These are phyloP conservation scores for Dysdera silvatica DNA, from an alignment of 1,140 invertebrate genomes.

Conservation along the genomic window DNA sequence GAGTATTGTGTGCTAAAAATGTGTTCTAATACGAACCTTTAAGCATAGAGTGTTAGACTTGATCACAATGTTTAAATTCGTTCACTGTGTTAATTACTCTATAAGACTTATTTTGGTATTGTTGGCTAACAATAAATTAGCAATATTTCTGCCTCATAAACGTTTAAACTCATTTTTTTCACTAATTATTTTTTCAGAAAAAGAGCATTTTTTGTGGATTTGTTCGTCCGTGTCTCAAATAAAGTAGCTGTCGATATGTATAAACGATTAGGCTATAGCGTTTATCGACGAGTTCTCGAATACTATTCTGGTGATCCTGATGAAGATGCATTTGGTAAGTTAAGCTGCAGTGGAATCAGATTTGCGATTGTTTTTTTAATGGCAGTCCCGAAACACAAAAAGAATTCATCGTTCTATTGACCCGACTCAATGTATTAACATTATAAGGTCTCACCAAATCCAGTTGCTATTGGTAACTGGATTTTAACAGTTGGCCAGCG, in stretches of 20 bases:
- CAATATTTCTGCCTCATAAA: no score
- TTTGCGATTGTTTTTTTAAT: conserved; percentile 8
- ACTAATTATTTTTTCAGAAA: conserved; percentile 61
- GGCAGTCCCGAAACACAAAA: conserved; percentile 7
- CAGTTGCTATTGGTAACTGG: no score
- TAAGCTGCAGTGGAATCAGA: conserved; percentile 19
- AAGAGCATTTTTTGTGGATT: conserved; percentile 93
- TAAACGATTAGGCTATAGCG: conserved; percentile 88
- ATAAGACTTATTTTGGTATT: no score
- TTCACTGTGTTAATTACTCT: no score
- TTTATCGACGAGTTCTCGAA: conserved; percentile 90
- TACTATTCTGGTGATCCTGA: conserved; percentile 96
- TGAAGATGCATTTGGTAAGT: conserved; percentile 94
- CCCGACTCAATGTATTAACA: conserved; percentile 11
- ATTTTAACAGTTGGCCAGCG: no score
- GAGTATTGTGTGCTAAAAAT: no score
- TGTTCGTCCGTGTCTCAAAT: conserved; percentile 97
- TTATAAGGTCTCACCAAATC: not conserved
- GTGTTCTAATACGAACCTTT: no score
- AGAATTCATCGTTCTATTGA: conserved; percentile 14
- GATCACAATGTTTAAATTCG: no score
- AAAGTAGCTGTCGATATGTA: conserved; percentile 98
- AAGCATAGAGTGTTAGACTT: no score
- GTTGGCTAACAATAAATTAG: no score
- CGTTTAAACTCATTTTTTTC: no score